Base-by-base conservation (phyloP, 2,888 invertebrate species). In the Rhimphoctona megacephalus region DNA sequence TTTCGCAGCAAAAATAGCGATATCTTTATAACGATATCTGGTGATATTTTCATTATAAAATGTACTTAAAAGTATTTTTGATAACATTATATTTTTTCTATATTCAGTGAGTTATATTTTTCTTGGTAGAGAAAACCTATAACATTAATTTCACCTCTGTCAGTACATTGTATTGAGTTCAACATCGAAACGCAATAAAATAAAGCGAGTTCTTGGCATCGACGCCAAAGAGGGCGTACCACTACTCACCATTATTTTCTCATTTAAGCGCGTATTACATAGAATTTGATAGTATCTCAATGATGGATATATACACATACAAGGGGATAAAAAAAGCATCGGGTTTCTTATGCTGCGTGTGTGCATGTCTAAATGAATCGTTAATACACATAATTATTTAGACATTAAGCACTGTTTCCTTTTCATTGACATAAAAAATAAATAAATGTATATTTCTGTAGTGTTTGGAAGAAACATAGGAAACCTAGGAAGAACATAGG, bases 241-340 rank as follows among this genome's bases (percentile, higher is more conserved):
- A 81, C 74, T 81, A 78, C 82, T 78, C 61, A 81, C 85, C 90
- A 92, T 93, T 93, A 93, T 92, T 92, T 92, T 92, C 91, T 88
- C 92, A 92, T 92, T 93, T 91, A 90, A 92, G 89, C 89, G 90
- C 79, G 43, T 91, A 91, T 92, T 92, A 92, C 87, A 87, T 84
- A 72, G 88, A 85, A 90, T 89, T 88, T 88, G 91, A 92, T 92
- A 89, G 86, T 86, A 91, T 91, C 92, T 86, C 86, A 46, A 8
- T 46, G 85, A 85, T 79, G 78, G 88, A 80, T 74, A 46, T 77
- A 54, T 52, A 43, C 74, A 39, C 22, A 85, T 84, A 84, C 49
- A 80, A 81, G 54, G 84, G 77, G 79, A 83, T 79, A 87, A 88
- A 78, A 83, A 25, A 57, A 69, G 76, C 54, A 72, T 70, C 61